These are phyloP conservation scores for Gobio gobio DNA, from an alignment of 2,113 vertebrate genomes.

Conservation along the genomic window DNA sequence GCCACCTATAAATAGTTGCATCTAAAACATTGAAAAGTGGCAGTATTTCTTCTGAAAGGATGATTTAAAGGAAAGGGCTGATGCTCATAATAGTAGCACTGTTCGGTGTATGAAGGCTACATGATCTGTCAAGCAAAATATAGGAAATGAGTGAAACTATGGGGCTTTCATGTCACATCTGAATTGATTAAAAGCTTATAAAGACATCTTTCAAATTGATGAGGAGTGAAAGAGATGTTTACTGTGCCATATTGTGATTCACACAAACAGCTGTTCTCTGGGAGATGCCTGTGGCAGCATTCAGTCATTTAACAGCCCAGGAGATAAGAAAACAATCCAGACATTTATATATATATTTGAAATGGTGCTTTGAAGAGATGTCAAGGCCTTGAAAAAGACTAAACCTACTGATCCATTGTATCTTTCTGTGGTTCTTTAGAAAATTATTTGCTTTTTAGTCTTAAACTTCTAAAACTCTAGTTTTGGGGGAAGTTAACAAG, in stretches of 20 bases:
- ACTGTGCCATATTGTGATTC: constrained; percentile 38
- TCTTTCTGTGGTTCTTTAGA: background rate
- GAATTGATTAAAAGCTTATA: constrained; percentile 28
- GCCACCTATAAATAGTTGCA: background rate
- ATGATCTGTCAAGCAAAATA: constrained; percentile 11
- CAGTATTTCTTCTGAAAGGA: background rate
- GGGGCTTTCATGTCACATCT: background rate
- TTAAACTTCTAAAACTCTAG: background rate
- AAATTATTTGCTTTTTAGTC: background rate
- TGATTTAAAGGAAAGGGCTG: background rate
- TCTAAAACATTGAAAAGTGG: background rate
- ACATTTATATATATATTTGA: background rate
- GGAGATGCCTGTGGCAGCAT: constrained; percentile 25
- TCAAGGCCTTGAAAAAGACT: constrained; percentile 3
- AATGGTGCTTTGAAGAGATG: background rate
- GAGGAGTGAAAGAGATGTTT: constrained; percentile 38
- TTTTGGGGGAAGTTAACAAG: background rate
- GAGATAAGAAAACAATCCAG: constrained; percentile 36
- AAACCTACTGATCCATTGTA: no score
- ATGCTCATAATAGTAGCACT: background rate
- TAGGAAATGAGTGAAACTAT: background rate
- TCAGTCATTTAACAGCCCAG: constrained; percentile 42
- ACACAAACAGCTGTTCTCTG: constrained; percentile 27
- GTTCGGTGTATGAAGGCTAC: background rate
- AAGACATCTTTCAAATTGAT: constrained; percentile 26